Evolutionary conservation across 2,888 invertebrate species (phyloP).

Genomic region (Archips crataeganus): DNA sequence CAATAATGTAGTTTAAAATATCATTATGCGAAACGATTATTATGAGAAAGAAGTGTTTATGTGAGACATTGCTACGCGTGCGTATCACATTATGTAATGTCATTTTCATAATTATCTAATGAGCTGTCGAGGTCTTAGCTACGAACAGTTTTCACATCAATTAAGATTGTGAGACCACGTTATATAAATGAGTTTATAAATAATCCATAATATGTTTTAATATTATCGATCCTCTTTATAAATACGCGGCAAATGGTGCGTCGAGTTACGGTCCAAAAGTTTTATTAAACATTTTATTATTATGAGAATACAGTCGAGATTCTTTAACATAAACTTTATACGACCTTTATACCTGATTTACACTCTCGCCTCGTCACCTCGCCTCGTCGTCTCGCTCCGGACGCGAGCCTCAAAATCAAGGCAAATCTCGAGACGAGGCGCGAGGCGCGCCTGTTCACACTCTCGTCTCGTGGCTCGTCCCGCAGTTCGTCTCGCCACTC

Average conservation of each 20-base stretch:
- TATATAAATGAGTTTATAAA: constrained; percentile 12
- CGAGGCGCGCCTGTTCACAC: no score
- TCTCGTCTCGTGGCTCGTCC: no score
- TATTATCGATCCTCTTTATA: constrained; percentile 5
- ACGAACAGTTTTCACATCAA: background rate
- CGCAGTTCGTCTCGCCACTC: no score
- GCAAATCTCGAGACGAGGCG: no score
- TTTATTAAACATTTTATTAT: constrained; percentile 11
- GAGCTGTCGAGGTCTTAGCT: background rate
- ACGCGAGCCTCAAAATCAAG: no score
- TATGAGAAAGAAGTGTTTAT: no score
- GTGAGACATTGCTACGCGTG: background rate
- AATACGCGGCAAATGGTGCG: background rate
- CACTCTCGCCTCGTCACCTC: no score
- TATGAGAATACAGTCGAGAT: constrained; percentile 8
- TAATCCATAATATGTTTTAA: constrained; percentile 1
- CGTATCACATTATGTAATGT: background rate
- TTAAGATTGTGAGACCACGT: background rate
- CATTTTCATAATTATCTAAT: background rate
- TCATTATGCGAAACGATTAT: no score
- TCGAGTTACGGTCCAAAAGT: constrained; percentile 5
- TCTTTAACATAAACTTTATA: background rate
- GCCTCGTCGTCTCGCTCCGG: no score
- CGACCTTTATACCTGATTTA: background rate
- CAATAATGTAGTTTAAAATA: no score